A percentile compares a stretch with the other conserved stretches of the same genome.
Evolutionary conservation across 2,797 vertebrate species (phyloP).

Genomic region (Jordanella pulchra): DNA sequence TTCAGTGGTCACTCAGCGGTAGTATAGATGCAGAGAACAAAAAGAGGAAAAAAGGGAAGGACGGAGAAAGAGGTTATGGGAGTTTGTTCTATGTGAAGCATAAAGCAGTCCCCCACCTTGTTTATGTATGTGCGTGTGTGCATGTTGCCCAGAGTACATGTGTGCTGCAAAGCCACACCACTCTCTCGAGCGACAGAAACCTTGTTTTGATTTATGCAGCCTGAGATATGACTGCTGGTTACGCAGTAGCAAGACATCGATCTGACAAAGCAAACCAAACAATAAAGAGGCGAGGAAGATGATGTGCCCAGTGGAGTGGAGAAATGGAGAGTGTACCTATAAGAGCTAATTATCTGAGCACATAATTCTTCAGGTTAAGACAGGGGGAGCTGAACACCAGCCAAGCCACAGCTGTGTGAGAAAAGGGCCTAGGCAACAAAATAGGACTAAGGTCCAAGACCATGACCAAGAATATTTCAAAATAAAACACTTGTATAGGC

Average conservation of each 20-base stretch:
- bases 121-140: constrained; percentile 47
- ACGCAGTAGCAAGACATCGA: constrained; percentile 86
- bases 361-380: constrained; percentile 87
- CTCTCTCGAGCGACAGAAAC: constrained; percentile 81
- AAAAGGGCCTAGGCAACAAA: constrained; percentile 58
- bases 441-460: constrained; percentile 58
- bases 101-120: constrained; percentile 70
- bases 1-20: constrained; percentile 75
- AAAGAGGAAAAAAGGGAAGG: constrained; percentile 21
- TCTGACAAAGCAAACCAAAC: constrained; percentile 87
- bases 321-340: constrained; percentile 86
- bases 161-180: constrained; percentile 65
- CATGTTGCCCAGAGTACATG: constrained; percentile 28
- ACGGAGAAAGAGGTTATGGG: constrained; percentile 47
- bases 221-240: constrained; percentile 84
- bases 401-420: constrained; percentile 67
- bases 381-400: constrained; percentile 71
- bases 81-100: constrained; percentile 66
- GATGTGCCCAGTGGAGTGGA: constrained; percentile 86
- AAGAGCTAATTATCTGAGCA: constrained; percentile 85
- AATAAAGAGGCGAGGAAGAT: constrained; percentile 86
- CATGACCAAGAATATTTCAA: constrained; percentile 49
- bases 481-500: constrained; percentile 43
- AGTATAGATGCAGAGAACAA: constrained; percentile 40
- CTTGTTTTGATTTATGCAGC: constrained; percentile 85